These are phyloP conservation scores for Cynopterus brachyotis DNA, from an alignment of 2,113 vertebrate species.

Conservation along the genomic window DNA sequence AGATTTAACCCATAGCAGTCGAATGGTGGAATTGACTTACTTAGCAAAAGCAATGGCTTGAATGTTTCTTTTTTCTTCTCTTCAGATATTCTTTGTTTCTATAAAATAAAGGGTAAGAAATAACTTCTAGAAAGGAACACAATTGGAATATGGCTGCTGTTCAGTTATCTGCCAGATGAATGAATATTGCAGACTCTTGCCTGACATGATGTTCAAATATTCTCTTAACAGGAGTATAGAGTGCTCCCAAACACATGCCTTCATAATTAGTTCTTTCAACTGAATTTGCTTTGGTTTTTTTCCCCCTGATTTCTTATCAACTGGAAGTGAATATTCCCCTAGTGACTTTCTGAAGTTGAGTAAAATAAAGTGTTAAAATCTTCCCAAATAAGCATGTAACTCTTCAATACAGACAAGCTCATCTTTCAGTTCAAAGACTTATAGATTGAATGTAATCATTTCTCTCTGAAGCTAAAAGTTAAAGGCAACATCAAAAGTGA, in stretches of 20 bases:
- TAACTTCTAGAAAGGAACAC: not conserved
- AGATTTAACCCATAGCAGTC: not conserved
- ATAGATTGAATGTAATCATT: not conserved
- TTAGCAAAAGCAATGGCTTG: not conserved
- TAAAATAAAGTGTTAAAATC: conserved; percentile 10
- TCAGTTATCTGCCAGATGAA: not conserved
- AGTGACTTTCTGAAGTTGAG: not conserved
- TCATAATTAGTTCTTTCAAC: not conserved
- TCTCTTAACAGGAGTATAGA: not conserved
- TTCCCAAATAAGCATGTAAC: not conserved
- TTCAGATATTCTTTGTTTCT: not conserved
- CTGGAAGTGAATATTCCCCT: conserved; percentile 34
- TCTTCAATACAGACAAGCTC: not conserved
- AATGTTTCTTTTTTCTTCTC: not conserved
- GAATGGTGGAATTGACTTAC: not conserved
- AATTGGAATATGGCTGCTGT: not conserved
- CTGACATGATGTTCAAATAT: not conserved
- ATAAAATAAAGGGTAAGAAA: conserved; percentile 19
- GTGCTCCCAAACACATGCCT: not conserved
- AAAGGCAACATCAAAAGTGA: conserved; percentile 34
- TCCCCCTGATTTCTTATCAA: conserved; percentile 35
- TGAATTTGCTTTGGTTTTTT: conserved; percentile 6
- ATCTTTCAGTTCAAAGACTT: conserved; percentile 44
- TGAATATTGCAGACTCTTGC: not conserved
- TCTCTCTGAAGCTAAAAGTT: conserved; percentile 33